Conservation (phyloP, 2,888 invertebrate species). For the Synanthedon vespiformis region DNA sequence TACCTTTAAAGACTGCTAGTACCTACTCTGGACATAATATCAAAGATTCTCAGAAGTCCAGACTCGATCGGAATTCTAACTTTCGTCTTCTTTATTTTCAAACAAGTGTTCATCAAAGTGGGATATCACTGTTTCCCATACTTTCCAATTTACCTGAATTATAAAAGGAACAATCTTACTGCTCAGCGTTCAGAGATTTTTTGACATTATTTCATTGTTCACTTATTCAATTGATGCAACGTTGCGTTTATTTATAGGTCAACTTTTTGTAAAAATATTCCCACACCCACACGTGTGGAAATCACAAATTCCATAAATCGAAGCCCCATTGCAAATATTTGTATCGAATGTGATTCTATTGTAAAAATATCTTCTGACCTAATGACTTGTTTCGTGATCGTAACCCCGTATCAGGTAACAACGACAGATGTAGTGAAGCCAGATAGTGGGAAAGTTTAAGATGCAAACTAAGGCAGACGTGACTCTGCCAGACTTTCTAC, state of each 20-base stretch:
- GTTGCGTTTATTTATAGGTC: slow-evolving; percentile 26
- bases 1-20: too few species aligned
- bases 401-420: slow-evolving; percentile 44
- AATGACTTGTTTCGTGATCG: slow-evolving; percentile 47
- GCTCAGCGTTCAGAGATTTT: neutral
- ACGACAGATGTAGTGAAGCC: slow-evolving; percentile 53
- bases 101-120: too few species aligned
- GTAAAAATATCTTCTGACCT: slow-evolving; percentile 37
- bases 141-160: neutral
- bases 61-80: too few species aligned
- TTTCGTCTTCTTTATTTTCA: too few species aligned
- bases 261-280: slow-evolving; percentile 24
- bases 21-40: too few species aligned
- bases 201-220: slow-evolving; percentile 13
- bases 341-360: slow-evolving; percentile 19
- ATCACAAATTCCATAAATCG: slow-evolving; percentile 12
- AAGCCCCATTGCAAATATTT: slow-evolving; percentile 7
- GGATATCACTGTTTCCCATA: too few species aligned
- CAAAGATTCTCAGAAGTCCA: too few species aligned
- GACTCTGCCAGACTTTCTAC: slow-evolving; percentile 60
- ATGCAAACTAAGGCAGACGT: slow-evolving; percentile 64
- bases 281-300: slow-evolving; percentile 57
- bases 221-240: slow-evolving; percentile 27
- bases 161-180: neutral
- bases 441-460: slow-evolving; percentile 48